Percentiles rank a stretch among this genome's conserved stretches.
These are phyloP conservation scores for Epistrophe grossulariae DNA, from an alignment of 2,888 invertebrate genomes.

Conservation along the genomic window DNA sequence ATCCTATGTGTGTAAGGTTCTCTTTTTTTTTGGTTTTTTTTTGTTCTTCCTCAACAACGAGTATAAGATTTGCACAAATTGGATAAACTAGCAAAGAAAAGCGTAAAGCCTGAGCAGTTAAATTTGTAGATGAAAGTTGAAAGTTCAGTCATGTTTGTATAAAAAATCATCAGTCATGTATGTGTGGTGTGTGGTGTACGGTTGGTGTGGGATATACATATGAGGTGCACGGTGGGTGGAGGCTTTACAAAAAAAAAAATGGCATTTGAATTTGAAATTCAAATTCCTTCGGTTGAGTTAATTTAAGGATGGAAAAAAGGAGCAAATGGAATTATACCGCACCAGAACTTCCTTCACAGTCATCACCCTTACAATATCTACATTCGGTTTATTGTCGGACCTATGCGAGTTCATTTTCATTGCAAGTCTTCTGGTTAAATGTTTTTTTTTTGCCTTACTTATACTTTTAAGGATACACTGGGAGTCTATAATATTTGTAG, in stretches of 20 bases:
- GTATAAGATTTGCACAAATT: constrained; percentile 65
- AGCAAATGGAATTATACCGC: constrained; percentile 48
- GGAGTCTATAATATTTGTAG: not conserved
- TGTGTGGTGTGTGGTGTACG: not conserved
- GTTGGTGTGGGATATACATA: not conserved
- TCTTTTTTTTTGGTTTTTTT: constrained; percentile 1
- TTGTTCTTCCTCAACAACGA: not conserved
- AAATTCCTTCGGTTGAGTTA: constrained; percentile 67
- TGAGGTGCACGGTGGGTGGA: not conserved
- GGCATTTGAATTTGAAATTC: constrained; percentile 68
- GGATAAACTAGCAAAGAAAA: constrained; percentile 62
- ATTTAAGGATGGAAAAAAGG: constrained; percentile 50
- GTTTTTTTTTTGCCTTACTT: constrained; percentile 51
- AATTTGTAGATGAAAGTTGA: constrained; percentile 68
- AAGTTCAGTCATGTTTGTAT: constrained; percentile 68
- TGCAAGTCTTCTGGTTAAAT: constrained; percentile 38
- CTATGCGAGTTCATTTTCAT: constrained; percentile 19
- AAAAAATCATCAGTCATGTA: constrained; percentile 65
- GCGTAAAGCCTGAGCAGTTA: constrained; percentile 32
- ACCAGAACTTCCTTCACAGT: not conserved
- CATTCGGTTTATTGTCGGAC: not conserved
- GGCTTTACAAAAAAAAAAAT: constrained; percentile 50
- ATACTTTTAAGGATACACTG: constrained; percentile 40
- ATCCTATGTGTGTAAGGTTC: not conserved
- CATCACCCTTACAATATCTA: not conserved